Conservation (phyloP, 1,140 invertebrate genomes). For the Sminthurinus signatus region DNA sequence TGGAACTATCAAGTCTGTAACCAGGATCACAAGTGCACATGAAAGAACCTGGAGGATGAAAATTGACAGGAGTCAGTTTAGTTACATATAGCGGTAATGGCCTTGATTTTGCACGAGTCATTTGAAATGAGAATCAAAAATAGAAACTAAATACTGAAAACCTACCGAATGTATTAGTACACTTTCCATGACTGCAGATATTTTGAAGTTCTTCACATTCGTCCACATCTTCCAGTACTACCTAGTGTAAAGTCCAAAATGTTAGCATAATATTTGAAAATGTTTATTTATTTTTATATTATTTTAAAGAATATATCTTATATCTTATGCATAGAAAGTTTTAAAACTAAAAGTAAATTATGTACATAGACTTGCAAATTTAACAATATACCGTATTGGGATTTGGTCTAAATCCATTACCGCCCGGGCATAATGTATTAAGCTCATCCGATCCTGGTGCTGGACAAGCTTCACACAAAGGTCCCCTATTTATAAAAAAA, state of each 20-base stretch:
- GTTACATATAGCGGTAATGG: too few species aligned
- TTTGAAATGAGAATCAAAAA: too few species aligned
- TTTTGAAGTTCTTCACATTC: constrained; percentile 71
- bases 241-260: constrained; percentile 45
- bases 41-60: too few species aligned
- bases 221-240: constrained; percentile 66
- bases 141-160: too few species aligned
- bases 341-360: too few species aligned
- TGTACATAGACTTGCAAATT: background rate
- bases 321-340: too few species aligned
- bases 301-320: too few species aligned
- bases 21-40: constrained; percentile 54
- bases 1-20: constrained; percentile 60
- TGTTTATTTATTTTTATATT: too few species aligned
- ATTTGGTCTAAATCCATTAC: constrained; percentile 75
- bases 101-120: too few species aligned
- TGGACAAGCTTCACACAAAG: constrained; percentile 73
- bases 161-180: constrained; percentile 81
- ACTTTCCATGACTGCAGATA: constrained; percentile 74
- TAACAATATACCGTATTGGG: constrained; percentile 57
- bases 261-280: background rate
- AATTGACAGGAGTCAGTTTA: too few species aligned
- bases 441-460: constrained; percentile 62
- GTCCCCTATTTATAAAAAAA: too few species aligned
- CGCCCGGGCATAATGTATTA: constrained; percentile 71